Conservation (phyloP, 2,888 invertebrate species). For the Cosmia trapezina region DNA sequence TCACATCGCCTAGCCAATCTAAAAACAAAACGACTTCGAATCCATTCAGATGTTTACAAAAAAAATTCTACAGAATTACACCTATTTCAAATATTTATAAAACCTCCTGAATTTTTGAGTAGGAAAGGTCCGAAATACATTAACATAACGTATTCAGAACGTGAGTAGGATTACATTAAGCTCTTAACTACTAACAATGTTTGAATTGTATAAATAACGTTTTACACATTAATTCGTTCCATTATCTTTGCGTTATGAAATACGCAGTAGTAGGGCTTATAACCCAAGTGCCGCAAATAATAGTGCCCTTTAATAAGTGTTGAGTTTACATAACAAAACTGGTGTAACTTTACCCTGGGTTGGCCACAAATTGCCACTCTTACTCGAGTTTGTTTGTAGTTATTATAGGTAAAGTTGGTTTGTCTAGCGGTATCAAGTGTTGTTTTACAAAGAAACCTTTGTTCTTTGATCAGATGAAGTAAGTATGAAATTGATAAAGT, state of each 20-base stretch:
- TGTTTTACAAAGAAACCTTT: constrained; percentile 53
- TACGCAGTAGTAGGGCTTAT: constrained; percentile 12
- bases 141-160: constrained; percentile 51
- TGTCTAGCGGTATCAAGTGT: constrained; percentile 46
- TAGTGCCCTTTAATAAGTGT: constrained; percentile 36
- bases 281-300: constrained; percentile 11
- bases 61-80: constrained; percentile 38
- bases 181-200: constrained; percentile 44
- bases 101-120: constrained; percentile 38
- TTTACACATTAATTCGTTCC: constrained; percentile 37
- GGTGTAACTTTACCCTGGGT: constrained; percentile 21
- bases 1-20: constrained; percentile 14
- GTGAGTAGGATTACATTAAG: constrained; percentile 60
- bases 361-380: constrained; percentile 38
- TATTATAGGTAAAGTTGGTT: constrained; percentile 43
- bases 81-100: constrained; percentile 52
- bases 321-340: constrained; percentile 51
- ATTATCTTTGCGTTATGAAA: constrained; percentile 51
- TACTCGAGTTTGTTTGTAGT: constrained; percentile 35
- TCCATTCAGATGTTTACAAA: constrained; percentile 38
- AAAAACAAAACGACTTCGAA: constrained; percentile 17
- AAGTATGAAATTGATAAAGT: constrained; percentile 57
- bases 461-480: constrained; percentile 47
- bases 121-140: constrained; percentile 44
- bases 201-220: constrained; percentile 53